These are phyloP conservation scores for Dryobota labecula DNA, from an alignment of 2,888 invertebrate species.

Conservation along the genomic window DNA sequence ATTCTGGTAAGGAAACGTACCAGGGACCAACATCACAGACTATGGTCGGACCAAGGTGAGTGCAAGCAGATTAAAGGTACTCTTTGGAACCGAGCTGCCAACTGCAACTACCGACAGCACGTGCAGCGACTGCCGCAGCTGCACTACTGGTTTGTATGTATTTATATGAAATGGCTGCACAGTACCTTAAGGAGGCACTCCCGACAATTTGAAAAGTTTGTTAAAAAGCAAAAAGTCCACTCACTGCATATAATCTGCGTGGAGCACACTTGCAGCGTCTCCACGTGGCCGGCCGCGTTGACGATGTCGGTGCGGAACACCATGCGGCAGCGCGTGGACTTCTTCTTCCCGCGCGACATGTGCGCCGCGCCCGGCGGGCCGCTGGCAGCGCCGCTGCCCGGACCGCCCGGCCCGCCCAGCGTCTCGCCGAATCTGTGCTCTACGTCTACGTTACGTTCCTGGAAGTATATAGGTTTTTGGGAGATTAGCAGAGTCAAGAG, in stretches of 20 bases:
- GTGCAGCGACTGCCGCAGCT: too few relatives aligned
- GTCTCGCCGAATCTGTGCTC: constrained; percentile 95
- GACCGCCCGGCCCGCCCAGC: constrained; percentile 87
- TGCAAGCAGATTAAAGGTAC: too few relatives aligned
- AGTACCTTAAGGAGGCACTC: too few relatives aligned
- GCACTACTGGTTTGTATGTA: too few relatives aligned
- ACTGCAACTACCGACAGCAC: too few relatives aligned
- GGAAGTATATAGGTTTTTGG: neutral
- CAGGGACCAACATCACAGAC: too few relatives aligned
- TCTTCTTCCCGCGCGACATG: constrained; percentile 95
- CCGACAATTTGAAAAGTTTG: too few relatives aligned
- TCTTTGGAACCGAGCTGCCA: too few relatives aligned
- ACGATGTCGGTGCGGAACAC: constrained; percentile 97
- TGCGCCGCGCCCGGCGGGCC: constrained; percentile 70
- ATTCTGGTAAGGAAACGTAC: too few relatives aligned
- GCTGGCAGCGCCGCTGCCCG: constrained; percentile 70
- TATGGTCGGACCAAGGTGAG: too few relatives aligned
- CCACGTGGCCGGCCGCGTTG: constrained; percentile 94
- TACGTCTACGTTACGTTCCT: constrained; percentile 98
- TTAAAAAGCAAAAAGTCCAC: constrained; percentile 70
- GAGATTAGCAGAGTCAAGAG: too few relatives aligned
- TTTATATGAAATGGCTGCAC: too few relatives aligned
- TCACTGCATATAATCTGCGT: constrained; percentile 98
- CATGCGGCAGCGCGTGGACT: constrained; percentile 98
- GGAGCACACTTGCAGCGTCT: constrained; percentile 97